Percentiles rank a stretch among this genome's conserved stretches.
Evolutionary conservation across 2,888 invertebrate species (phyloP).

Genomic region (Aproaerema taeniolella): DNA sequence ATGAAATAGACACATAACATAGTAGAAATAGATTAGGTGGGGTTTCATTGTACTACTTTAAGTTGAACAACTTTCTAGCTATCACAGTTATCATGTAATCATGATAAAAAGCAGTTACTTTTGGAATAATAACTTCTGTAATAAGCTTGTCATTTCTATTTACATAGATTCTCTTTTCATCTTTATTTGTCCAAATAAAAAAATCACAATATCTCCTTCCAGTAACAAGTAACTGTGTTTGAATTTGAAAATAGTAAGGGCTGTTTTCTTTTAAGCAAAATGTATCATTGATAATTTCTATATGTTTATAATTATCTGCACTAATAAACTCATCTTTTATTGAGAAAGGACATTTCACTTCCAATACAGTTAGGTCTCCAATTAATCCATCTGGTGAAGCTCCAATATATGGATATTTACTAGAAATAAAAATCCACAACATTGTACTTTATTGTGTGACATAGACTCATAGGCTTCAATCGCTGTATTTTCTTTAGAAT

Average conservation of each 20-base stretch:
- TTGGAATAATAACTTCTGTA: background rate
- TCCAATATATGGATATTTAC: background rate
- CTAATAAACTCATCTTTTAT: background rate
- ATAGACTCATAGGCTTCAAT: slow-evolving; percentile 3
- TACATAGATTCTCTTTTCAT: background rate
- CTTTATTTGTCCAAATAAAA: background rate
- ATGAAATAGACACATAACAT: too few species aligned
- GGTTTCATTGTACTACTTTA: too few species aligned
- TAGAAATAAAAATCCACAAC: background rate
- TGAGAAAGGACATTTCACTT: background rate
- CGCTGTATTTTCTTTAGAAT: slow-evolving; percentile 1
- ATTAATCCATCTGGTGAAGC: slow-evolving; percentile 5
- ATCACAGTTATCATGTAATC: background rate
- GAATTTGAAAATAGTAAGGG: background rate
- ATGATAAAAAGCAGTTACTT: background rate
- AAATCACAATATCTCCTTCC: background rate
- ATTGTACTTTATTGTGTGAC: background rate
- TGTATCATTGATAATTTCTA: background rate
- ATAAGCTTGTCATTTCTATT: background rate
- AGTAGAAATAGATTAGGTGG: too few species aligned
- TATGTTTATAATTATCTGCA: background rate
- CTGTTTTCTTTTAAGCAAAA: background rate
- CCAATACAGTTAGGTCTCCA: background rate
- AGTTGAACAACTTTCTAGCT: background rate
- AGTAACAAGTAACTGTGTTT: slow-evolving; percentile 4